Percentiles rank a stretch among this genome's conserved stretches.
phyloP scores from a whole-genome alignment of 2,113 vertebrate genomes.

The Amia ocellicauda region DNA sequence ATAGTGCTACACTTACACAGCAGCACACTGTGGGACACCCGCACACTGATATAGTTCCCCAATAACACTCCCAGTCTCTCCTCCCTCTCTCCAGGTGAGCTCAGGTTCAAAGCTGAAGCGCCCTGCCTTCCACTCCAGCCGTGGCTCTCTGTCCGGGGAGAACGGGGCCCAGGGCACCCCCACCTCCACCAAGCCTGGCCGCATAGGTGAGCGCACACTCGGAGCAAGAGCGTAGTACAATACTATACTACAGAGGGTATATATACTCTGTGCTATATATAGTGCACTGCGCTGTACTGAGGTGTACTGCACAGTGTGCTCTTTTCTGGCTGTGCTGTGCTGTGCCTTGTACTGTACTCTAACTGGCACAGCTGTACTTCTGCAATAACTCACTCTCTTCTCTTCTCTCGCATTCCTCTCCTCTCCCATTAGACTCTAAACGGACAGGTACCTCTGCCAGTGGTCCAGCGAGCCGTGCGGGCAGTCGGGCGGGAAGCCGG shows the following conservation, averaged over 20 bases:
- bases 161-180: constrained; percentile 79
- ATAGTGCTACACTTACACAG: no score
- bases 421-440: constrained; percentile 71
- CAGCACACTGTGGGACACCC: no score
- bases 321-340: neutral
- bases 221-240: no score
- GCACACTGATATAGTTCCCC: no score
- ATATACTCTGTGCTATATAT: no score
- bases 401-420: neutral
- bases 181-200: constrained; percentile 71
- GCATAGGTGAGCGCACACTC: constrained; percentile 69
- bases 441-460: constrained; percentile 64
- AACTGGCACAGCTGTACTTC: no score
- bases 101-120: constrained; percentile 88
- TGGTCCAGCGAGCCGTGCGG: constrained; percentile 71
- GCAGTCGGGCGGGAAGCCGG: constrained; percentile 83
- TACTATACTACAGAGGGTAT: no score
- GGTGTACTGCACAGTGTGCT: neutral
- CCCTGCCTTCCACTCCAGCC: constrained; percentile 89
- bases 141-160: constrained; percentile 88
- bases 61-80: neutral
- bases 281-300: no score
- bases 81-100: constrained; percentile 66
- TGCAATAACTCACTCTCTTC: neutral
- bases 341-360: neutral